Base-by-base conservation (phyloP, 64 coral and sea anemone genomes). In the Pocillopora verrucosa region DNA sequence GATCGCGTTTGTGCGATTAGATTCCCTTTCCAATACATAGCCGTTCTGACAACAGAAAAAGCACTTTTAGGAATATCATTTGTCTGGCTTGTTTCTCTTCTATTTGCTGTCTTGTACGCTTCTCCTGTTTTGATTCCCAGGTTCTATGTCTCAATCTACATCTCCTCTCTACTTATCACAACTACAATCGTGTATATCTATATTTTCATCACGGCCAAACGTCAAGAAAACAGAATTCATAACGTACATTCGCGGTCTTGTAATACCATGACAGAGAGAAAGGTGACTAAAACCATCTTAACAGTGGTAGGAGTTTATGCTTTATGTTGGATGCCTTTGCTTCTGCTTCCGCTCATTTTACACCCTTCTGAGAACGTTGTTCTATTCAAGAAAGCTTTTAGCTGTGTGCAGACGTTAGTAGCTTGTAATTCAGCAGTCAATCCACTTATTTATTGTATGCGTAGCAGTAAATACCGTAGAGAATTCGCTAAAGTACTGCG, bases 211-310 rank as follows among this genome's bases (percentile, higher is more conserved):
- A 17, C 11, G 5, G 82, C 82, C 36, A 85, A 85, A 72, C 82
- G 82, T 6, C 82, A 85, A 72, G 82, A 85, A 65, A 85, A 57
- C 82, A 70, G 65, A 72, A 72, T 85, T 58, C 82, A 72, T 19
- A n/a, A 85, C 36, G 70, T 72, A 1, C 64, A 15, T 25, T 24
- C 13, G 58, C 13, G 64, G 14, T 45, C 64, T 16, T 9, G 26
- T 12, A n/a, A 20, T 9, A 10, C 37, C 13, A 20, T n/a, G 16
- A n/a, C 13, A 37, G 82, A 85, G 22, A 72, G 70, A 72, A 85
- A 84, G 26, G 82, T 65, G 25, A 41, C 37, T 4, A 84, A 70
- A 65, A 84, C 82, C 17, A 84, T 84, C 56, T 84, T 84, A 11
- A 72, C 61, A 13, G 64, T 84, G 1, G 82, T 84, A 36, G 82